Base-by-base conservation (phyloP, 1,140 invertebrate species). In the Drusus annulatus region DNA sequence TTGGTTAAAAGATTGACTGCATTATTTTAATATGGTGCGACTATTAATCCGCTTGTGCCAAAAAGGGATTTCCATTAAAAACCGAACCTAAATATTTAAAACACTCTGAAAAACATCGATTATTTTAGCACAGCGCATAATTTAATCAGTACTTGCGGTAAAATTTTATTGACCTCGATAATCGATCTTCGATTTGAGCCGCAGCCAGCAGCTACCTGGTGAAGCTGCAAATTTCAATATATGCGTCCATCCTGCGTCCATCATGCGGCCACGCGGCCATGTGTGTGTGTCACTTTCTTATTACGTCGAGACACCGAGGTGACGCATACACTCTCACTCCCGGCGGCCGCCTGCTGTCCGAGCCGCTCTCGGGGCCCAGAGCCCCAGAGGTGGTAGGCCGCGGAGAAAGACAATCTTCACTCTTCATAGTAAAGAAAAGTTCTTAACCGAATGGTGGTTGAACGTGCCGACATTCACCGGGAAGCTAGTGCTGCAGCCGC, bases 391-490 rank as follows among this genome's bases (percentile, higher is more conserved):
- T 76, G 60, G 75, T 76, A 62, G 75, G 60, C 52, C 52, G 75
- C 54, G 69, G 52, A 63, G 78, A 79, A 69, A 79, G 78, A 79
- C 23, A 51, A 50, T 71, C 36, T 45, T 45, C 36, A 45, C 36
- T 45, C 76, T 50, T 58, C 65, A 54, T 51, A 63, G 45, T 73
- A 58, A 79, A 79, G 78, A 79, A 73, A 74, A 74, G 78, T 73
- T 79, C 60, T 79, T 79, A 79, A 79, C 77, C 58, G 36, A 74
- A 54, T 28, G 58, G 78, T 74, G 78, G 78, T 79, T 69, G 69
- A 25, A 36, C 71, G 71, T 19, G 17, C 50, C 56, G 69, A 79
- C 78, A 79, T 79, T 79, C 78, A 50, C 78, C 78, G 78, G 78
- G 36, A 79, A 74, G 78, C 78, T 28, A 54, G 52, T 74, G 54